Percentiles rank a stretch among this genome's conserved stretches.
Evolutionary conservation across 2,888 invertebrate species (phyloP).

Genomic region (Chorisops tibialis): DNA sequence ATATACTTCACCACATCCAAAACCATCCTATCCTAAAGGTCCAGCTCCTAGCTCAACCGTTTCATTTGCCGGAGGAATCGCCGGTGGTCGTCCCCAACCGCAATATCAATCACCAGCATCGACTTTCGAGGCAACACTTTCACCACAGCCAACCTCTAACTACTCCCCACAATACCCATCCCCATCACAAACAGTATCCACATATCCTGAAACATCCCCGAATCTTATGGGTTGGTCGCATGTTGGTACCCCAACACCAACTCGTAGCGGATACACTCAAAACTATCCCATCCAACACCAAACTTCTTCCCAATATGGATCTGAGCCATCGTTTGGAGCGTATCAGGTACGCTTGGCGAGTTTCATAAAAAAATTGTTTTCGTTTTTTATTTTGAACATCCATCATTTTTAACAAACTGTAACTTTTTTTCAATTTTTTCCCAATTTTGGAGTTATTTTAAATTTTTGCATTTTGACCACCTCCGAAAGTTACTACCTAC

Average conservation of each 20-base stretch:
- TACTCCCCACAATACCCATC: slow-evolving; percentile 17
- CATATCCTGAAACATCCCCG: slow-evolving; percentile 19
- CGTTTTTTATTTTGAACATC: slow-evolving; percentile 4
- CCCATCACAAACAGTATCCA: slow-evolving; percentile 11
- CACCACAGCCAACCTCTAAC: slow-evolving; percentile 11
- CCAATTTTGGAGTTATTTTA: neutral
- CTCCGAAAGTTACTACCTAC: neutral
- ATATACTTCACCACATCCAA: slow-evolving; percentile 22
- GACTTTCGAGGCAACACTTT: neutral
- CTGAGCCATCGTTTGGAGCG: slow-evolving; percentile 24
- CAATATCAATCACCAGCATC: slow-evolving; percentile 7
- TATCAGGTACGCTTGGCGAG: slow-evolving; percentile 26
- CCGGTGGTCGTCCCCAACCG: slow-evolving; percentile 15
- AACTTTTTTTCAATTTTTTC: neutral
- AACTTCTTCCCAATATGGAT: slow-evolving; percentile 18
- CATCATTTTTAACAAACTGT: neutral
- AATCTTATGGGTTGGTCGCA: slow-evolving; percentile 33
- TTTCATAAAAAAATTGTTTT: slow-evolving; percentile 7
- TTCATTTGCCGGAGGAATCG: slow-evolving; percentile 34
- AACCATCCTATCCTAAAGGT: neutral
- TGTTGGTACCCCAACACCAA: slow-evolving; percentile 30
- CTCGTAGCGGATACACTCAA: slow-evolving; percentile 29
- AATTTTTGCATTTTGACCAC: slow-evolving; percentile 1
- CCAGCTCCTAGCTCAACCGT: slow-evolving; percentile 29
- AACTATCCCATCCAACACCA: neutral